A percentile compares a stretch with the other conserved stretches of the same genome.
Evolutionary conservation across 2,113 vertebrate species (phyloP).

Genomic region (Recurvirostra avosetta): DNA sequence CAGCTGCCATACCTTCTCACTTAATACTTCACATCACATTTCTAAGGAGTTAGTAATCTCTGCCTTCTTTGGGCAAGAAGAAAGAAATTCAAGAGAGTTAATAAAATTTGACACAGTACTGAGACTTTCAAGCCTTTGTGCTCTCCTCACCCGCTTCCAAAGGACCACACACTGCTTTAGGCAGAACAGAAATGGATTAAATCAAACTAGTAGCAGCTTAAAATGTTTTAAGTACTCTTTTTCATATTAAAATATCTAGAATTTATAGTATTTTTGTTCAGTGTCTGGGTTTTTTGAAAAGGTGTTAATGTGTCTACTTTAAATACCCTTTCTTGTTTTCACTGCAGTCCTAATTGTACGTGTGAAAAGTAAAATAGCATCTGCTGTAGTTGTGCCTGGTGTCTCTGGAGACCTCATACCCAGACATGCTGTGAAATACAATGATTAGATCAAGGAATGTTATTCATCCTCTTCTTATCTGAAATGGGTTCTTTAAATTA

Average conservation of each 20-base stretch:
- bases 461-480: not conserved
- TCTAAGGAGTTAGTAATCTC: not conserved
- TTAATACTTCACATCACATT: not conserved
- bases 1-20: not conserved
- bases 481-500: not conserved
- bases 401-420: not conserved
- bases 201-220: slow-evolving; percentile 6
- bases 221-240: slow-evolving; percentile 18
- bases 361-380: slow-evolving; percentile 18
- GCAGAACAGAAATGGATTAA: not conserved
- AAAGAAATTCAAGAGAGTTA: not conserved
- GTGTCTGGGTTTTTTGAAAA: not conserved
- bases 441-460: not conserved
- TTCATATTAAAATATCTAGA: not conserved
- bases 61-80: not conserved
- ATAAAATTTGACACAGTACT: not conserved
- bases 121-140: not conserved
- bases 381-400: not conserved
- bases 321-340: slow-evolving; percentile 1
- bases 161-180: not conserved
- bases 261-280: not conserved
- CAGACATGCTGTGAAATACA: not conserved
- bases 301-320: not conserved
- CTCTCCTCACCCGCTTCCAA: not conserved
- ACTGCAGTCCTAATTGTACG: not conserved